Evolutionary conservation across 2,888 invertebrate genomes (phyloP).

Genomic region (Eupithecia vulgata): DNA sequence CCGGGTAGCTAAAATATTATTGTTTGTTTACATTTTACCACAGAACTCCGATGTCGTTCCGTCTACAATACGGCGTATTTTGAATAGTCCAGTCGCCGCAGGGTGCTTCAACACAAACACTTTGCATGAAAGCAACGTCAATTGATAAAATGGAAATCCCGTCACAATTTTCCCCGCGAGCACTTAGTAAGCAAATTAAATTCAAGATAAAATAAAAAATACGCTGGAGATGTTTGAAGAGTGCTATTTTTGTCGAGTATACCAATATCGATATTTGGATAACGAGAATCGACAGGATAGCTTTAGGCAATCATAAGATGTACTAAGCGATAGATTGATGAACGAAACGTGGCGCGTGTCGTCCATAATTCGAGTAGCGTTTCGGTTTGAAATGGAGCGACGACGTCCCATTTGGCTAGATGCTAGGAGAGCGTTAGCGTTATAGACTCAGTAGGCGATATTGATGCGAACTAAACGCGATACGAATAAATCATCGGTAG

Average conservation of each 20-base stretch:
- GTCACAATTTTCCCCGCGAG: constrained; percentile 60
- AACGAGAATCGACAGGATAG: constrained; percentile 12
- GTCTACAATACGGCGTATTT: constrained; percentile 2
- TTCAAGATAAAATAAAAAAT: constrained; percentile 67
- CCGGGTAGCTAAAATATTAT: constrained; percentile 1
- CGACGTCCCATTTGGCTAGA: constrained; percentile 16
- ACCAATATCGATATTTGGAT: constrained; percentile 53
- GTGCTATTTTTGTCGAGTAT: constrained; percentile 63
- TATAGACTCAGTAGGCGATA: constrained; percentile 58
- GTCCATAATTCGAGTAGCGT: background rate
- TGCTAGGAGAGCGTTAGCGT: constrained; percentile 57
- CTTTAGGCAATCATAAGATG: constrained; percentile 7
- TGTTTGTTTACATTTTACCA: too few relatives aligned
- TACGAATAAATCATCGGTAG: constrained; percentile 71
- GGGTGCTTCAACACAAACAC: constrained; percentile 61
- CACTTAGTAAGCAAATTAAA: constrained; percentile 75
- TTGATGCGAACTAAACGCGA: constrained; percentile 61
- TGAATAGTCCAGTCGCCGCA: constrained; percentile 24
- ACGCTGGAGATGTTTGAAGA: constrained; percentile 60
- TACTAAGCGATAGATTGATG: constrained; percentile 6
- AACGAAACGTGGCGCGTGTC: constrained; percentile 12
- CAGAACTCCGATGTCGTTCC: background rate
- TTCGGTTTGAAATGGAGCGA: background rate
- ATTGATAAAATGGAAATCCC: constrained; percentile 62
- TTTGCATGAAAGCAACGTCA: constrained; percentile 58